Evolutionary conservation across 2,888 invertebrate species (phyloP), one percentile per base, ranked within the genome.

Genomic region (Erpobdella octoculata): DNA sequence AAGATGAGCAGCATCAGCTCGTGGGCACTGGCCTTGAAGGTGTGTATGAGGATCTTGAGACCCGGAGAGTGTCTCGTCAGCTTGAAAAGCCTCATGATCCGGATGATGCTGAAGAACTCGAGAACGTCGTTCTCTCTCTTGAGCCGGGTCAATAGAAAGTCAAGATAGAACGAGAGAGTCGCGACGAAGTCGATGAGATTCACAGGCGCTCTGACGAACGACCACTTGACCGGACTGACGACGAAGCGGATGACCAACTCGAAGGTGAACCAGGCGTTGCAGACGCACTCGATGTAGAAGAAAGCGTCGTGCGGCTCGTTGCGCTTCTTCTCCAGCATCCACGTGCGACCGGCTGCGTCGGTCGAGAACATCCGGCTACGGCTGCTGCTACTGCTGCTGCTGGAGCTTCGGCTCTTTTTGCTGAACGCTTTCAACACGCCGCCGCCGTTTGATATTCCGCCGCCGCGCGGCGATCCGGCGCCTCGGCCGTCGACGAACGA

Each of bases 21-120:
- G 83, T 92, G 93, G 33, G 93, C 93, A 18, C 91, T 91, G 76
- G 96, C 96, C 82, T 92, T 92, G 86, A 96, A 96, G 0, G 94
- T 96, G 83, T 96, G 94, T 79, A 96, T 92, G 76, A 96, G 87
- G 77, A 96, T 96, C 85, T 94, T 92, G 48, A 72, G 70, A 0
- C 72, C 72, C 9, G 72, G 72, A 0, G 69, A 70, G 70, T 72
- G 72, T 18, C 72, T 53, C 28, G 72, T 72, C 33, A 72, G 72
- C 37, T 72, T 72, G 70, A 72, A 72, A 46, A 72, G 72, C 35
- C 72, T 46, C 72, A 72, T 72, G 70, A 72, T 72, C n/a, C 72
- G 69, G 31, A 72, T 72, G 72, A 72, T 72, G 70, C 72, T 72
- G 72, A 72, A 72, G 64, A 72, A 72, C 61, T 72, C 72, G 15